Base-by-base conservation (phyloP, 1,140 invertebrate species). In the Heterodera carotae region DNA sequence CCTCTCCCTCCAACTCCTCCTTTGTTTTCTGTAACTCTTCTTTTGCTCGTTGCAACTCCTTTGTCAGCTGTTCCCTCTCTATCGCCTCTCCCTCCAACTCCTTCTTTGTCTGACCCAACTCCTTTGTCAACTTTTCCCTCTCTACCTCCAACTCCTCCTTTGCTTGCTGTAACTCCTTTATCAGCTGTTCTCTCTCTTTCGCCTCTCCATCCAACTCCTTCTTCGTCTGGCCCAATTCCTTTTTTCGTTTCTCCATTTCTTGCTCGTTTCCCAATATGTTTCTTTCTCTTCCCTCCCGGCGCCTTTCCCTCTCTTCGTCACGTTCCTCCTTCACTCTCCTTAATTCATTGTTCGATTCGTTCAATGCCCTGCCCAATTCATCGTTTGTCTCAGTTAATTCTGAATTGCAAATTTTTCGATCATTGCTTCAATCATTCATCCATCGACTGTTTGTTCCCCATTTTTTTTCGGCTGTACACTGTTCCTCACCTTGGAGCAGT, bases 381-480 rank as follows among this genome's bases (percentile, higher is more conserved):
- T 77, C 76, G 2, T 33, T 74, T 22, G 72, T 74, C 39, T 74
- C 72, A 43, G 72, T 74, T 33, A 74, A 29, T 74, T 74, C 72
- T 74, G 2, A 27, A 73, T n/a, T n/a, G n/a, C n/a, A n/a, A n/a
- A n/a, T n/a, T n/a, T n/a, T n/a, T n/a, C n/a, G n/a, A n/a, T n/a
- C n/a, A n/a, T n/a, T n/a, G n/a, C n/a, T n/a, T n/a, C n/a, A n/a
- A n/a, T n/a, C n/a, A n/a, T n/a, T n/a, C n/a, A n/a, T n/a, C n/a
- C n/a, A n/a, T n/a, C n/a, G n/a, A n/a, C n/a, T n/a, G n/a, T n/a
- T n/a, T n/a, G n/a, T n/a, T n/a, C n/a, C n/a, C n/a, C n/a, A n/a
- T n/a, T n/a, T n/a, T n/a, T n/a, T n/a, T n/a, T n/a, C n/a, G n/a
- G n/a, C n/a, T n/a, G n/a, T n/a, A n/a, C n/a, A n/a, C n/a, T n/a